phyloP scores from a whole-genome alignment of 2,797 vertebrate genomes.

The Leptodactylus fallax region DNA sequence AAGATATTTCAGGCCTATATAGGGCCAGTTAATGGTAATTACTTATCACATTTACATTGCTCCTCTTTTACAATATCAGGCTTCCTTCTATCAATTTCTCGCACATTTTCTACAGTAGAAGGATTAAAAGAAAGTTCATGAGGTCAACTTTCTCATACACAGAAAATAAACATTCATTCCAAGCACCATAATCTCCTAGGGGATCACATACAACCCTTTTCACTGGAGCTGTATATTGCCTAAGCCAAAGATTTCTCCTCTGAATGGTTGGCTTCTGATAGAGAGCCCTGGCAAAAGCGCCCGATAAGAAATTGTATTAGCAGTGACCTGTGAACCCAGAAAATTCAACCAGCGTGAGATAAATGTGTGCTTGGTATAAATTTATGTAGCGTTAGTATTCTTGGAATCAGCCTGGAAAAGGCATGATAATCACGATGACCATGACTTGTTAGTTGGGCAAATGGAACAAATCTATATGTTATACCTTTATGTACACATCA shows the following conservation, averaged over 20 bases:
- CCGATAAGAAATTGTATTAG: slow-evolving; percentile 52
- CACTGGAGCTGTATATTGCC: slow-evolving; percentile 13
- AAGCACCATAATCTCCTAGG: not conserved
- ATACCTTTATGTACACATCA: not conserved
- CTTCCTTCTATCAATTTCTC: not conserved
- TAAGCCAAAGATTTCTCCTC: slow-evolving; percentile 4
- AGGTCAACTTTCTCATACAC: slow-evolving; percentile 23
- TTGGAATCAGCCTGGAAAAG: not conserved
- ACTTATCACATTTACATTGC: not conserved
- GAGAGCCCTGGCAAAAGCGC: not conserved
- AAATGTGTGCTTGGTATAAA: slow-evolving; percentile 31
- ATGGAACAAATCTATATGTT: not conserved
- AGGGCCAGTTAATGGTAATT: not conserved
- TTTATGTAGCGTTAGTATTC: not conserved
- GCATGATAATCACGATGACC: not conserved
- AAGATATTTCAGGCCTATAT: not conserved
- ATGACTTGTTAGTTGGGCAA: not conserved
- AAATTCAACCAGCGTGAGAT: slow-evolving; percentile 38
- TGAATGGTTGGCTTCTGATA: slow-evolving; percentile 1
- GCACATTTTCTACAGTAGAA: not conserved
- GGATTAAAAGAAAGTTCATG: slow-evolving; percentile 13
- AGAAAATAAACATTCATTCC: slow-evolving; percentile 30
- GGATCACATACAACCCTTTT: slow-evolving; percentile 12
- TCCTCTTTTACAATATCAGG: not conserved
- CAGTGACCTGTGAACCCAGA: slow-evolving; percentile 12